phyloP scores from a whole-genome alignment of 2,888 invertebrate genomes.

The Halictus ligatus region DNA sequence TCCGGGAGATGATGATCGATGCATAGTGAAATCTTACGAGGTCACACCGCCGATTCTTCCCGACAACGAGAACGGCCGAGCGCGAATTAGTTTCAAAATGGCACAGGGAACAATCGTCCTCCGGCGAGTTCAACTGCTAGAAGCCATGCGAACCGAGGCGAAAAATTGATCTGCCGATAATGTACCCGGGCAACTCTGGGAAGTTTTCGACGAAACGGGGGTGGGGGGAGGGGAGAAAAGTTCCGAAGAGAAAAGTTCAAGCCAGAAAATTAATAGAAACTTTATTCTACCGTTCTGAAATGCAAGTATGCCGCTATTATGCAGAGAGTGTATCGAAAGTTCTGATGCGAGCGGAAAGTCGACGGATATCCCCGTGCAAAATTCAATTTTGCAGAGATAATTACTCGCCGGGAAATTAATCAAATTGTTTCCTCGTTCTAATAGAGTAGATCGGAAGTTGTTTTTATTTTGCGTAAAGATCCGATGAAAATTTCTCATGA shows the following conservation, averaged over 20 bases:
- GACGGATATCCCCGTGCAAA: background rate
- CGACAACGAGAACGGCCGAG: background rate
- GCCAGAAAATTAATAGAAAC: constrained; percentile 14
- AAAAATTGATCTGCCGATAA: constrained; percentile 14
- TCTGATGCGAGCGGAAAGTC: background rate
- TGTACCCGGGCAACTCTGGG: background rate
- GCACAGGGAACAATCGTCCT: constrained; percentile 1
- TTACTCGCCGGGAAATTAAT: background rate
- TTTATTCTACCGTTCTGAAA: constrained; percentile 13
- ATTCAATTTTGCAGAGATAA: background rate
- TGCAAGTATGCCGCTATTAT: background rate
- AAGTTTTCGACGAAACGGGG: background rate
- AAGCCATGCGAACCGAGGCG: constrained; percentile 37
- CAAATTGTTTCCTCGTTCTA: background rate
- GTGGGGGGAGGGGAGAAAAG: background rate
- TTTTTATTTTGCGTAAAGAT: no score
- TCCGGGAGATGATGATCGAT: constrained; percentile 43
- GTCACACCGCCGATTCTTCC: constrained; percentile 35
- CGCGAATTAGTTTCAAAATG: constrained; percentile 26
- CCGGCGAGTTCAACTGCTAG: constrained; percentile 4
- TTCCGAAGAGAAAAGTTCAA: constrained; percentile 16
- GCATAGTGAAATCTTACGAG: constrained; percentile 35
- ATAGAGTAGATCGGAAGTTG: background rate
- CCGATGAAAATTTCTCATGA: no score
- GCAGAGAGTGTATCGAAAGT: constrained; percentile 1